A percentile compares a stretch with the other conserved stretches of the same genome.
Conservation (phyloP, 2,888 invertebrate species). For the Machimus atricapillus region DNA sequence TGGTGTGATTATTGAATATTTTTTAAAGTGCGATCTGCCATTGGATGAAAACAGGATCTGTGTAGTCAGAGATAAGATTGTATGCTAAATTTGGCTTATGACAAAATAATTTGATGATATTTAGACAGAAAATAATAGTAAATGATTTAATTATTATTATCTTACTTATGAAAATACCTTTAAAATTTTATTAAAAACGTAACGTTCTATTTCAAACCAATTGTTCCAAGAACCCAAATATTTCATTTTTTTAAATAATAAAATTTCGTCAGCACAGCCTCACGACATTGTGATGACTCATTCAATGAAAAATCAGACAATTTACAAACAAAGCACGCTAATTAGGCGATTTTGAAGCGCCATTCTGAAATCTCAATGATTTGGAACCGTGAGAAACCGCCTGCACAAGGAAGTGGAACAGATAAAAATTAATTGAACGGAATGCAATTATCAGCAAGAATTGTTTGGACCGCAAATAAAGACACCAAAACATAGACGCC, state of each 20-base stretch:
- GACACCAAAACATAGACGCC: neutral
- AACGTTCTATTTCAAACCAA: too few relatives aligned
- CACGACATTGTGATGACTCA: neutral
- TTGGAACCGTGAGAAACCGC: neutral
- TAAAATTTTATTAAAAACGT: too few relatives aligned
- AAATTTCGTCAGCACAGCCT: too few relatives aligned
- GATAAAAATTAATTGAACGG: neutral
- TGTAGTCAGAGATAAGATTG: neutral
- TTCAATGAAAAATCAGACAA: neutral
- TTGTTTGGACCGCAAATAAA: neutral
- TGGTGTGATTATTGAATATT: neutral
- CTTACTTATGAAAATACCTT: too few relatives aligned
- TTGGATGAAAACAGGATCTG: neutral
- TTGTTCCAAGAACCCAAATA: too few relatives aligned
- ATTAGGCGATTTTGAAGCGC: neutral
- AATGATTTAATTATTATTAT: too few relatives aligned
- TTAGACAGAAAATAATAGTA: neutral
- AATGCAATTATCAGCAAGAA: neutral
- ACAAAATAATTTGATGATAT: neutral
- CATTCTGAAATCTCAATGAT: neutral
- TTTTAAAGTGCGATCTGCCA: neutral
- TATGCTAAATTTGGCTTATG: neutral
- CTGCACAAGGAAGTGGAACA: neutral
- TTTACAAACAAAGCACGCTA: neutral
- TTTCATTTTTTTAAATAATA: too few relatives aligned